A percentile compares a stretch with the other conserved stretches of the same genome.
Conservation (phyloP, 2,888 invertebrate genomes). For the Blastobasis adustella region DNA sequence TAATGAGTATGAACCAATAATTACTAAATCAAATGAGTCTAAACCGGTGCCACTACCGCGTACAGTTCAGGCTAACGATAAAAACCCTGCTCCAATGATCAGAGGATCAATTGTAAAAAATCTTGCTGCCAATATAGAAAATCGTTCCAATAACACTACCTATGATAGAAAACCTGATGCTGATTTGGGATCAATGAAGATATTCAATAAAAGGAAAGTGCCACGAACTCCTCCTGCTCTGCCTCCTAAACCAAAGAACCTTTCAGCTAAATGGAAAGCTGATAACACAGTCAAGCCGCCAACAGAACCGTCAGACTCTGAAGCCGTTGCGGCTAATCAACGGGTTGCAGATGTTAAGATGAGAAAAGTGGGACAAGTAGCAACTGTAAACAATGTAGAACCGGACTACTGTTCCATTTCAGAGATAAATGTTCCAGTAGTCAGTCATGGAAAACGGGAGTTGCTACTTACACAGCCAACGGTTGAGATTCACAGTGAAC, state of each 20-base stretch:
- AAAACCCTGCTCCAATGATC: slow-evolving; percentile 52
- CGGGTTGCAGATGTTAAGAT: slow-evolving; percentile 74
- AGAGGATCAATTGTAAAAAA: slow-evolving; percentile 70
- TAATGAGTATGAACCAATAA: slow-evolving; percentile 83
- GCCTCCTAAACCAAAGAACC: slow-evolving; percentile 86
- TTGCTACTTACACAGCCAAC: slow-evolving; percentile 71
- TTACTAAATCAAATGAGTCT: slow-evolving; percentile 61
- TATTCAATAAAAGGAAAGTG: slow-evolving; percentile 73
- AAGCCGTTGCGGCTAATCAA: slow-evolving; percentile 75
- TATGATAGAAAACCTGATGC: slow-evolving; percentile 62
- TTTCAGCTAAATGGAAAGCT: slow-evolving; percentile 79
- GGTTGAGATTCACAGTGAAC: slow-evolving; percentile 69
- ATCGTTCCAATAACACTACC: slow-evolving; percentile 60
- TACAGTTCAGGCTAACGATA: slow-evolving; percentile 37
- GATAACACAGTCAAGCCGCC: slow-evolving; percentile 57
- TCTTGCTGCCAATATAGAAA: slow-evolving; percentile 65
- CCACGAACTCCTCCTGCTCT: slow-evolving; percentile 82
- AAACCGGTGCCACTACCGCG: slow-evolving; percentile 50
- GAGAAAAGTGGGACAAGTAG: slow-evolving; percentile 69
- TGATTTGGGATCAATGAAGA: slow-evolving; percentile 57
- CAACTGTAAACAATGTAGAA: slow-evolving; percentile 69
- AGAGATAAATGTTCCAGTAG: slow-evolving; percentile 80
- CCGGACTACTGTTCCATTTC: slow-evolving; percentile 87
- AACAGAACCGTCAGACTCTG: slow-evolving; percentile 68
- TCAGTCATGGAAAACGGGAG: slow-evolving; percentile 71